Evolutionary conservation across 2,113 vertebrate genomes (phyloP).

Genomic region (Vicugna pacos): DNA sequence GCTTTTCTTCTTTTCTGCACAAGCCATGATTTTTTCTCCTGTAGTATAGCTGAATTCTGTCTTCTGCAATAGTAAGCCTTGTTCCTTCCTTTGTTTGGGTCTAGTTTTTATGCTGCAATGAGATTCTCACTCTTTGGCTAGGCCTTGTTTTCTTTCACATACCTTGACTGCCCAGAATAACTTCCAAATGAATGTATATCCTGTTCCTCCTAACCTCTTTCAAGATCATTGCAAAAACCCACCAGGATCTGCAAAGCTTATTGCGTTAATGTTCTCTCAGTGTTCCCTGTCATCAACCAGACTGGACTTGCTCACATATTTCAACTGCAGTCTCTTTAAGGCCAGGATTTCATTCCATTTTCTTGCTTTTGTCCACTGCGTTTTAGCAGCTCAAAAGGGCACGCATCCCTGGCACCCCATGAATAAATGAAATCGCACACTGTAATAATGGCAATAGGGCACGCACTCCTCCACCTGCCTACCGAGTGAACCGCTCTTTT

Average conservation of each 20-base stretch:
- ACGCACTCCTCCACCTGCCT: slow-evolving; percentile 66
- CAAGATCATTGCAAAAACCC: slow-evolving; percentile 17
- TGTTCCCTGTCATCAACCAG: slow-evolving; percentile 60
- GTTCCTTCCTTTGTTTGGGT: slow-evolving; percentile 45
- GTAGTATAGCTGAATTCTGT: neutral
- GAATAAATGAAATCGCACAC: slow-evolving; percentile 79
- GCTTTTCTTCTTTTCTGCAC: neutral
- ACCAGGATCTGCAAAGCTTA: slow-evolving; percentile 61
- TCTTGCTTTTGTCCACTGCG: slow-evolving; percentile 60
- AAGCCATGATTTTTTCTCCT: neutral
- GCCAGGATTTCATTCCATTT: slow-evolving; percentile 72
- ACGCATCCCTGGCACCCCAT: slow-evolving; percentile 67
- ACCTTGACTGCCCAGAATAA: slow-evolving; percentile 54
- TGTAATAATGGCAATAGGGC: slow-evolving; percentile 68
- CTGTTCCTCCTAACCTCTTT: slow-evolving; percentile 10
- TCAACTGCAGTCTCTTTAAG: slow-evolving; percentile 63
- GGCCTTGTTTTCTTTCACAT: slow-evolving; percentile 51
- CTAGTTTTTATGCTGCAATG: slow-evolving; percentile 26
- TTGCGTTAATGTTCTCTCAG: slow-evolving; percentile 33
- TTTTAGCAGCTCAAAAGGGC: slow-evolving; percentile 67
- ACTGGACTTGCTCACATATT: slow-evolving; percentile 57
- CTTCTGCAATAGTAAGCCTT: neutral
- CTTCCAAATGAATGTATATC: slow-evolving; percentile 57
- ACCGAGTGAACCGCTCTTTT: slow-evolving; percentile 61
- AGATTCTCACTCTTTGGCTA: slow-evolving; percentile 38